Conservation (phyloP, 2,888 invertebrate genomes). For the Agonopterix arenella region DNA sequence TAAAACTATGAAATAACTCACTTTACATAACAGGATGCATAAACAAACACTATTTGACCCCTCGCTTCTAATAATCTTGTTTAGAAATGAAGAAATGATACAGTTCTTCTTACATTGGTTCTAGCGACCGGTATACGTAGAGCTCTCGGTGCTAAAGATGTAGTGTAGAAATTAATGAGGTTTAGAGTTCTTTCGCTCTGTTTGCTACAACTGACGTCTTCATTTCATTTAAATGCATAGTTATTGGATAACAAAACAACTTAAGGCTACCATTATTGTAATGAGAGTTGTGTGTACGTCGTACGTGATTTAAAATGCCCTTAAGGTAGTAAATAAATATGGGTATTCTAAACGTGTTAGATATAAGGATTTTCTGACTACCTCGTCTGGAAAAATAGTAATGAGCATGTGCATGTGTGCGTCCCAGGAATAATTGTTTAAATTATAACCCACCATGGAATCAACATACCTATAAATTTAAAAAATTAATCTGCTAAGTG, state of each 20-base stretch:
- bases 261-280: neutral
- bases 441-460: too few species aligned
- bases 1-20: constrained; percentile 16
- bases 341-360: too few species aligned
- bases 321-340: too few species aligned
- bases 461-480: too few species aligned
- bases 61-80: neutral
- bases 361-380: too few species aligned
- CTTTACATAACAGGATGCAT: constrained; percentile 17
- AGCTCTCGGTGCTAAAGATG: neutral
- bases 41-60: constrained; percentile 11
- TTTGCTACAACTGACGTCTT: neutral
- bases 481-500: too few species aligned
- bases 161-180: too few species aligned
- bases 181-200: neutral
- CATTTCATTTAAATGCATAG: neutral
- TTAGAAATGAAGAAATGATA: neutral
- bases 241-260: neutral
- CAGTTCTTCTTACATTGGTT: constrained; percentile 5
- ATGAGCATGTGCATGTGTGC: too few species aligned
- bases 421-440: too few species aligned
- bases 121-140: neutral
- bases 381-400: too few species aligned
- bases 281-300: neutral
- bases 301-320: too few species aligned